Evolutionary conservation across 2,113 vertebrate genomes (phyloP), one percentile per base, ranked within the genome.

Genomic region (Hippoglossus stenolepis): DNA sequence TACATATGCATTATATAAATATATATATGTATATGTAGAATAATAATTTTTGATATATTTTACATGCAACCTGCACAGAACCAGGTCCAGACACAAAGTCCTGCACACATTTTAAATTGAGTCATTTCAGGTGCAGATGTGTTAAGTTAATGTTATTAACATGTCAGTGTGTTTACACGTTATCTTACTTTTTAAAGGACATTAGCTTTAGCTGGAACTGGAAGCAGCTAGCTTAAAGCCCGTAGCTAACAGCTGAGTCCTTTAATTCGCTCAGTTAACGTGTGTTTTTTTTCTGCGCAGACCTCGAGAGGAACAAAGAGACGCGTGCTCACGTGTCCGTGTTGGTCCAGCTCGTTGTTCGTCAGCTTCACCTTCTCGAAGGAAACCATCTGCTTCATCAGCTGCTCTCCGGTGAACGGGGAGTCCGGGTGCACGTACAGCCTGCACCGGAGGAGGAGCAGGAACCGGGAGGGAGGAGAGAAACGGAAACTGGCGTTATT

Each of bases 301-400:
- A 28, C 24, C 24, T 18, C 4, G 21, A 20, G 1, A 14, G 0
- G 21, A 53, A 9, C 7, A 58, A 58, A 24, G 18, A 11, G 20
- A 35, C 17, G 10, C 0, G 69, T 70, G 94, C 97, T 95, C 91
- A 99, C 98, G 0, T 99, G 98, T 86, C 98, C 98, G 0, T 99
- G 98, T 58, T 99, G 98, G 83, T 99, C 98, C 93, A 99, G 94
- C 40, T 99, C 98, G 0, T 99, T 99, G 93, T 99, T 99, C 15
- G 98, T 99, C 76, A 99, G 96, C 61, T 99, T 99, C 85, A 99
- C 97, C 91, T 99, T 99, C 92, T 99, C 98, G 1, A 99, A 99
- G 23, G 98, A 99, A 73, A 99, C 97, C 97, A 99, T 99, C 82
- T 99, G 98, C 86, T 99, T 99, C 90, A 98, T 92, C 23, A 99